These are phyloP conservation scores for Amblyjoppa fuscipennis DNA, from an alignment of 2,888 invertebrate species.

Conservation along the genomic window DNA sequence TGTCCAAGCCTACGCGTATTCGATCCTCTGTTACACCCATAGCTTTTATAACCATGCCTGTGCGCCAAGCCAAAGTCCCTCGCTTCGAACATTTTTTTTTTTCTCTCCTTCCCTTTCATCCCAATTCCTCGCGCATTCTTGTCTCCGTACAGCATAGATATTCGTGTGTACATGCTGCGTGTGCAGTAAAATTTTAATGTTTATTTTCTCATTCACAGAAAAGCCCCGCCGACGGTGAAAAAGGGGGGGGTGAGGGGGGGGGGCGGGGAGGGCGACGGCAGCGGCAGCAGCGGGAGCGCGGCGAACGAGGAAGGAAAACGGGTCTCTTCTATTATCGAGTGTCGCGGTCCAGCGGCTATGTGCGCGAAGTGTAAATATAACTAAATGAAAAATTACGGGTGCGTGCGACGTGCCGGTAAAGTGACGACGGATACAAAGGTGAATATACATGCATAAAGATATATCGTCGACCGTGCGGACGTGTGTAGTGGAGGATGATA, in stretches of 20 bases:
- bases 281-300: background rate
- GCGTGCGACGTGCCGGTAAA: conserved; percentile 57
- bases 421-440: conserved; percentile 52
- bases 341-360: conserved; percentile 57
- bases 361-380: conserved; percentile 67
- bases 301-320: conserved; percentile 47
- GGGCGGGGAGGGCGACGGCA: background rate
- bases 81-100: background rate
- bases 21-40: conserved; percentile 2
- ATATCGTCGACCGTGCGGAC: conserved; percentile 45
- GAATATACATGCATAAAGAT: conserved; percentile 46
- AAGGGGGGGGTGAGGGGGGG: background rate
- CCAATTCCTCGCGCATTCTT: conserved; percentile 33
- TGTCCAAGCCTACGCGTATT: conserved; percentile 29
- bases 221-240: conserved; percentile 45
- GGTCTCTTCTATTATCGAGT: conserved; percentile 47
- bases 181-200: conserved; percentile 1
- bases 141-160: background rate
- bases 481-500: conserved; percentile 52
- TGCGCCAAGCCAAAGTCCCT: background rate
- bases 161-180: background rate
- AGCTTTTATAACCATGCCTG: background rate
- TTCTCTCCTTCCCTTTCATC: background rate
- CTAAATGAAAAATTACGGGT: conserved; percentile 57
- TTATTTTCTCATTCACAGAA: conserved; percentile 54